Conservation (phyloP, 2,113 vertebrate genomes). For the Benitochromis conjunctus region DNA sequence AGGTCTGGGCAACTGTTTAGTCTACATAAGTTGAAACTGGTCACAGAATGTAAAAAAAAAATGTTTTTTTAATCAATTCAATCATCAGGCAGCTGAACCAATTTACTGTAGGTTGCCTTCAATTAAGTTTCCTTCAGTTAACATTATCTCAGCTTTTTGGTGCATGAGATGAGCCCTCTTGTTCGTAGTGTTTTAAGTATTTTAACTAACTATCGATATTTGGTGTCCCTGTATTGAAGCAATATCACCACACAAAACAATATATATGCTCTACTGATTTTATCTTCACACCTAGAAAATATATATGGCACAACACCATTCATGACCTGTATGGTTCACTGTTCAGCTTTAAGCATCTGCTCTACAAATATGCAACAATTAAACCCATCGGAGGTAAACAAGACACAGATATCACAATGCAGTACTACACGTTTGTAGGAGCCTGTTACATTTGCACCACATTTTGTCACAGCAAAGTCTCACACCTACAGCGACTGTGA, state of each 20-base stretch:
- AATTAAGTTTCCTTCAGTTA: neutral
- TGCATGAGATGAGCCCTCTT: neutral
- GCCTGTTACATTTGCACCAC: conserved; percentile 14
- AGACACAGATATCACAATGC: conserved; percentile 6
- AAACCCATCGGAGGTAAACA: conserved; percentile 19
- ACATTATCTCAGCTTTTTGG: neutral
- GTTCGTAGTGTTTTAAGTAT: neutral
- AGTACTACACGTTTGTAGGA: neutral
- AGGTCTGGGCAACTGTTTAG: neutral
- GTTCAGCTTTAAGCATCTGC: conserved; percentile 7
- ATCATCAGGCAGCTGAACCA: neutral
- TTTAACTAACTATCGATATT: neutral
- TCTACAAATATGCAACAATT: conserved; percentile 9
- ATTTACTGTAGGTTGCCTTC: neutral
- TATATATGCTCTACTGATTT: neutral
- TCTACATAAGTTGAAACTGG: neutral
- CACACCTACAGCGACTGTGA: conserved; percentile 53
- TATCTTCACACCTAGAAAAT: neutral
- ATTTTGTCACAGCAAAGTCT: conserved; percentile 47
- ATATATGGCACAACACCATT: neutral
- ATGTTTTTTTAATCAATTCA: neutral
- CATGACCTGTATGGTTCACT: neutral
- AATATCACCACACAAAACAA: neutral
- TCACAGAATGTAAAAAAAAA: neutral
- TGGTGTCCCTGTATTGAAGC: neutral